A percentile compares a stretch with the other conserved stretches of the same genome.
Conservation (phyloP, 2,113 vertebrate species). For the Cinclus cinclus region DNA sequence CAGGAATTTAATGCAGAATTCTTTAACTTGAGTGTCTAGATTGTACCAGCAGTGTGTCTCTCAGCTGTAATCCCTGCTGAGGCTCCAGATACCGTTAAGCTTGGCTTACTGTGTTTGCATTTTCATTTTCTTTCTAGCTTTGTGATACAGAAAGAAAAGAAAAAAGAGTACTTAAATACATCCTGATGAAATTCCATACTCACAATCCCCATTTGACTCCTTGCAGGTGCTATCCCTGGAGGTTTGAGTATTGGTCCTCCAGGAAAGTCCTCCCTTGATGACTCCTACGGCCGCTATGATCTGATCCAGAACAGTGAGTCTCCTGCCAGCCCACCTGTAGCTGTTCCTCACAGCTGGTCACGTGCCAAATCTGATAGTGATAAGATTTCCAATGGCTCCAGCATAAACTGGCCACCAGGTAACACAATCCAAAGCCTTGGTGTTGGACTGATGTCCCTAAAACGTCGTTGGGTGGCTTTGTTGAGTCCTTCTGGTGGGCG, state of each 20-base stretch:
- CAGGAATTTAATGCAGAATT: background rate
- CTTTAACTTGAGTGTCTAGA: background rate
- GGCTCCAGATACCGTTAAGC: background rate
- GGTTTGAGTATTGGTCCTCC: slow-evolving; percentile 88
- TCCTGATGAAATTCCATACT: background rate
- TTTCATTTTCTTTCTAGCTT: background rate
- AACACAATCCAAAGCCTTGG: background rate
- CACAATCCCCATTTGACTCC: background rate
- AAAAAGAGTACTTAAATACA: background rate
- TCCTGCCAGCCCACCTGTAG: slow-evolving; percentile 88
- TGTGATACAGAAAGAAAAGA: background rate
- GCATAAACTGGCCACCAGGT: slow-evolving; percentile 99
- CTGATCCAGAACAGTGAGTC: slow-evolving; percentile 91
- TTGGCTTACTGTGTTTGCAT: background rate
- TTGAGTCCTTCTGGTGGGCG: background rate
- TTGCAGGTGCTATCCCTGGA: slow-evolving; percentile 90
- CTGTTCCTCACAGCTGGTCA: slow-evolving; percentile 93
- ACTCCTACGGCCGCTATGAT: slow-evolving; percentile 94
- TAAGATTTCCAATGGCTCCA: slow-evolving; percentile 95
- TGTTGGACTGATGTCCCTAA: background rate
- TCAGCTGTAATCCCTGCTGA: background rate
- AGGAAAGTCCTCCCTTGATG: slow-evolving; percentile 90
- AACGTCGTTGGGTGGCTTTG: accelerated
- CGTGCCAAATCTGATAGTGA: slow-evolving; percentile 93
- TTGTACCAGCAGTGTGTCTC: background rate